These are phyloP conservation scores for Opisthograptis luteolata DNA, from an alignment of 2,888 invertebrate species.

Conservation along the genomic window DNA sequence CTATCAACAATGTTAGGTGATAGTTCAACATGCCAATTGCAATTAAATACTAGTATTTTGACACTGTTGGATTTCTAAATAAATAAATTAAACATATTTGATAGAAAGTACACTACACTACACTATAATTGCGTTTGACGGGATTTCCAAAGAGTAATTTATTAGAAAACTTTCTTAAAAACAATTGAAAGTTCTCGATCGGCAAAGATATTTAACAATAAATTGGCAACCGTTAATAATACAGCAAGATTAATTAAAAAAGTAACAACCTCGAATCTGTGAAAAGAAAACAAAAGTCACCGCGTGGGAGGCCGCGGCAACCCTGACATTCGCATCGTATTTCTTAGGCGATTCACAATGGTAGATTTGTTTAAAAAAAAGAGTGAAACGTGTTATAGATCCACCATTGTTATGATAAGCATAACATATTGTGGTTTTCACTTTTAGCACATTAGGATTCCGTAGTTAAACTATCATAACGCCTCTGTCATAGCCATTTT, in stretches of 20 bases:
- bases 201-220: not conserved
- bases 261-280: constrained; percentile 26
- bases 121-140: constrained; percentile 1
- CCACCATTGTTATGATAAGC: constrained; percentile 52
- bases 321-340: constrained; percentile 40
- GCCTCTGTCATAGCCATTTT: too few relatives aligned
- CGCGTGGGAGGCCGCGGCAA: constrained; percentile 31
- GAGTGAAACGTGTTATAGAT: constrained; percentile 46
- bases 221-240: not conserved
- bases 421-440: constrained; percentile 45
- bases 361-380: constrained; percentile 42
- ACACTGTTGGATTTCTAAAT: too few relatives aligned
- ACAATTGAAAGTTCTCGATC: not conserved
- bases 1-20: too few relatives aligned
- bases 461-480: too few relatives aligned
- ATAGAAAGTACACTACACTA: not conserved
- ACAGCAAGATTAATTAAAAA: constrained; percentile 6
- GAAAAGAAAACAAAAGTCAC: constrained; percentile 34
- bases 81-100: too few relatives aligned
- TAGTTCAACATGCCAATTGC: too few relatives aligned
- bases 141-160: not conserved
- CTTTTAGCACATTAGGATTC: too few relatives aligned
- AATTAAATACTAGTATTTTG: too few relatives aligned
- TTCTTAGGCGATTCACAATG: constrained; percentile 36
- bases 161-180: constrained; percentile 1